Evolutionary conservation across 2,888 invertebrate species (phyloP).

Genomic region (Scaptomyza reducta): DNA sequence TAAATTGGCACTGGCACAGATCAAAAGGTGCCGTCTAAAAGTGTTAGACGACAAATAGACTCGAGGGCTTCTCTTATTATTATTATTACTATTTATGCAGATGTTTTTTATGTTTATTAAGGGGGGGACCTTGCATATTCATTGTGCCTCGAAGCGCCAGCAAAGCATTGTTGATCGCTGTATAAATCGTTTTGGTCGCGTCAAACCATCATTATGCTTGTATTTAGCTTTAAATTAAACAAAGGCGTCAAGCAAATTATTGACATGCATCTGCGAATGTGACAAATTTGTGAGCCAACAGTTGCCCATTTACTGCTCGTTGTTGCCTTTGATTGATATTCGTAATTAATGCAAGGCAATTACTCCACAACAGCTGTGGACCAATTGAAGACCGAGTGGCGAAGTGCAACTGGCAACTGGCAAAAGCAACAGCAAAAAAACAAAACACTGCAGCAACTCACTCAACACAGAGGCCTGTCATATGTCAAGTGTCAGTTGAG

Average conservation of each 20-base stretch:
- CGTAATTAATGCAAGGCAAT: constrained; percentile 48
- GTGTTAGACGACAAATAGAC: constrained; percentile 71
- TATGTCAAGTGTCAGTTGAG: constrained; percentile 42
- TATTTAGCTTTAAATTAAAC: constrained; percentile 38
- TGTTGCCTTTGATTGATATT: constrained; percentile 36
- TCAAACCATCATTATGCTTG: constrained; percentile 35
- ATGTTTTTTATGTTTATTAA: constrained; percentile 36
- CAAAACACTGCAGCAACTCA: constrained; percentile 19
- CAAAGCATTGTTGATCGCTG: constrained; percentile 44
- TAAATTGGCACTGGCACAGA: constrained; percentile 66
- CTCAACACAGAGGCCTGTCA: constrained; percentile 16
- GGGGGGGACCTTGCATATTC: constrained; percentile 56
- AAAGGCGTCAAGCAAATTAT: constrained; percentile 39
- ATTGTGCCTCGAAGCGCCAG: constrained; percentile 3
- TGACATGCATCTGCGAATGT: constrained; percentile 18
- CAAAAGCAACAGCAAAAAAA: no score
- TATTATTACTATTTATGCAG: constrained; percentile 66
- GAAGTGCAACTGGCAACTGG: constrained; percentile 30
- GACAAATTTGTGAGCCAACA: constrained; percentile 25
- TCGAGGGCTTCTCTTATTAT: constrained; percentile 43
- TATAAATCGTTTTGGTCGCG: constrained; percentile 67
- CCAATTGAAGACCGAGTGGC: constrained; percentile 25
- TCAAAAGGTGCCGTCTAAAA: constrained; percentile 72
- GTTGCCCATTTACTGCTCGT: background rate
- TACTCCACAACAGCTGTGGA: constrained; percentile 41